Conservation (phyloP, 2,888 invertebrate species). For the Balanococcus diminutus region DNA sequence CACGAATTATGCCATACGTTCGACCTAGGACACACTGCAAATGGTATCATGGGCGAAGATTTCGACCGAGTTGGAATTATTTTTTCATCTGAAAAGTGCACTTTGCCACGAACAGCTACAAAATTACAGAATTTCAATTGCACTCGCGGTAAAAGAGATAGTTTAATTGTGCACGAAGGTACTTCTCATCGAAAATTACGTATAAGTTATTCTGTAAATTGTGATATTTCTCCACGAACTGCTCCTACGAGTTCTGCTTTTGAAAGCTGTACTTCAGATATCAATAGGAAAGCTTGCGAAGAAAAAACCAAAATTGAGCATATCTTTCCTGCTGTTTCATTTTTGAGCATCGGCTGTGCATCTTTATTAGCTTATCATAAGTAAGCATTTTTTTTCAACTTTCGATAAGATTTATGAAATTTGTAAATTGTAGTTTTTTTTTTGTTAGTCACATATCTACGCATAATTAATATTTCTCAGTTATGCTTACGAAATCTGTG, state of each 20-base stretch:
- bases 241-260: background rate
- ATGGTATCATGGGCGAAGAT: constrained; percentile 92
- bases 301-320: background rate
- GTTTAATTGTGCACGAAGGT: constrained; percentile 37
- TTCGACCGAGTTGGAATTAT: constrained; percentile 83
- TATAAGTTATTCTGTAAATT: constrained; percentile 43
- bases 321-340: constrained; percentile 57
- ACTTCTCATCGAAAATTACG: background rate
- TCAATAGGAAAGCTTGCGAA: no score
- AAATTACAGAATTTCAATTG: background rate
- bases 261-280: background rate
- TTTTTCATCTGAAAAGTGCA: constrained; percentile 62
- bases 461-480: no score
- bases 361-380: constrained; percentile 71
- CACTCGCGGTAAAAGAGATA: background rate
- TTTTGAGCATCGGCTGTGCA: constrained; percentile 70
- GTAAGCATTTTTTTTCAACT: no score
- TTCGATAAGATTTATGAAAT: no score
- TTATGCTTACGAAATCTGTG: background rate
- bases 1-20: constrained; percentile 95
- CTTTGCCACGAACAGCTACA: background rate
- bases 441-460: no score
- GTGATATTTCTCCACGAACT: background rate
- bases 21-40: constrained; percentile 87
- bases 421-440: no score